Percentiles rank a stretch among this genome's conserved stretches.
phyloP scores from a whole-genome alignment of 2,797 vertebrate genomes.

The Harpagifer antarcticus region DNA sequence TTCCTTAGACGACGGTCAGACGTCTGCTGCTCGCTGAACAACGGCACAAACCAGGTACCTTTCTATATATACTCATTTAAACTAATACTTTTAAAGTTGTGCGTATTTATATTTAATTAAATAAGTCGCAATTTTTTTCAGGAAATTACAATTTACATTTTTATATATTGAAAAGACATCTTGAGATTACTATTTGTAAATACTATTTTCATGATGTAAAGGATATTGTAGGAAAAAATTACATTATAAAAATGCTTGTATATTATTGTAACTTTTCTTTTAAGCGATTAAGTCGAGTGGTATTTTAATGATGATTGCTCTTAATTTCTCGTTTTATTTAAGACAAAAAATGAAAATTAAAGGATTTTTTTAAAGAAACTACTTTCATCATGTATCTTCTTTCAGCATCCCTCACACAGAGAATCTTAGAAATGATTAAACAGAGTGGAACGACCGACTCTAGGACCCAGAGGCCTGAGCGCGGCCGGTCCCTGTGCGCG shows the following conservation, averaged over 20 bases:
- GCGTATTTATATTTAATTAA: not conserved
- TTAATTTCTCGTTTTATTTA: not conserved
- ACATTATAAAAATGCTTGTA: not conserved
- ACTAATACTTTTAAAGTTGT: not conserved
- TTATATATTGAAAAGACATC: not conserved
- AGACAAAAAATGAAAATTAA: not conserved
- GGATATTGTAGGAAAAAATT: not conserved
- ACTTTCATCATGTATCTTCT: not conserved
- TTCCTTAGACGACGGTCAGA: conserved; percentile 42
- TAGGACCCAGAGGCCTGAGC: conserved; percentile 72
- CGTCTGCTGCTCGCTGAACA: conserved; percentile 51
- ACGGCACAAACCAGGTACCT: conserved; percentile 56
- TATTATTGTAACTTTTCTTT: not conserved
- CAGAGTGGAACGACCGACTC: conserved; percentile 24
- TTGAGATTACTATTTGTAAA: not conserved
- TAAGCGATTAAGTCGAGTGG: not conserved
- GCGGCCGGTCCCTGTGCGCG: conserved; percentile 75
- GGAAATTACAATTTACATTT: not conserved
- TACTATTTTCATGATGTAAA: not conserved
- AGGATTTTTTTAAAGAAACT: not conserved
- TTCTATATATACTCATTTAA: not conserved
- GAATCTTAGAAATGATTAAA: conserved; percentile 15
- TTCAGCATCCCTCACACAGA: conserved; percentile 10
- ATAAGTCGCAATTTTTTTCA: not conserved
- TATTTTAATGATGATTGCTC: conserved; percentile 1